These are phyloP conservation scores for Patiria miniata DNA, from an alignment of 35 echinoderm and acorn worm genomes.

Conservation along the genomic window DNA sequence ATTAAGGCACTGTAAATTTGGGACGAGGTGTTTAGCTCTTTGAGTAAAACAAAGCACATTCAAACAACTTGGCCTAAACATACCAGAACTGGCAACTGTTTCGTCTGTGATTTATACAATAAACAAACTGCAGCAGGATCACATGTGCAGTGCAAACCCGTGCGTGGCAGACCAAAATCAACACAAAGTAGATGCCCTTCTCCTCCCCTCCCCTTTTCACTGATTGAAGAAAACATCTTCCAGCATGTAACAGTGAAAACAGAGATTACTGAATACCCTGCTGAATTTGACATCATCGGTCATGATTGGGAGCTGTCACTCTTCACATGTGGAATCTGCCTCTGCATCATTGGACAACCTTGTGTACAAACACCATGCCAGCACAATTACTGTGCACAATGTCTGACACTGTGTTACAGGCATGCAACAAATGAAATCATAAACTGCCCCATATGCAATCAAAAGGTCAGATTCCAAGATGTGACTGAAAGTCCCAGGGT, in stretches of 20 bases:
- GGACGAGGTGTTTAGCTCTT: background rate
- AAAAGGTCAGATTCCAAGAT: background rate
- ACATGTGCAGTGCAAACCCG: background rate
- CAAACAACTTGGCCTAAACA: background rate
- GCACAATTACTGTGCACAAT: conserved; percentile 2
- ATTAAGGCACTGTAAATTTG: background rate
- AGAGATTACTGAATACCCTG: background rate
- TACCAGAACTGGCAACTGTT: background rate
- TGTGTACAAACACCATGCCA: background rate
- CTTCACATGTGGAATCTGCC: background rate
- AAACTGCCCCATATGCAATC: background rate
- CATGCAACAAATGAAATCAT: background rate
- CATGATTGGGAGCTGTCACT: conserved; percentile 5
- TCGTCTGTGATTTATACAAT: background rate
- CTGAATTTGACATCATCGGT: background rate
- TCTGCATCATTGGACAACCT: background rate
- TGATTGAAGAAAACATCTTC: background rate
- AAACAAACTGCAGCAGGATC: background rate
- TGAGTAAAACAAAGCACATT: conserved; percentile 1
- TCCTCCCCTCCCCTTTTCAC: background rate
- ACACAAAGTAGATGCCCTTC: background rate
- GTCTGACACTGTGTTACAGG: background rate
- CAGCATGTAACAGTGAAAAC: background rate
- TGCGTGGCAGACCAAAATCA: background rate
- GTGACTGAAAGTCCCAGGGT: background rate